Base-by-base conservation (phyloP, 2,888 invertebrate species). In the Heteropelma amictum region DNA sequence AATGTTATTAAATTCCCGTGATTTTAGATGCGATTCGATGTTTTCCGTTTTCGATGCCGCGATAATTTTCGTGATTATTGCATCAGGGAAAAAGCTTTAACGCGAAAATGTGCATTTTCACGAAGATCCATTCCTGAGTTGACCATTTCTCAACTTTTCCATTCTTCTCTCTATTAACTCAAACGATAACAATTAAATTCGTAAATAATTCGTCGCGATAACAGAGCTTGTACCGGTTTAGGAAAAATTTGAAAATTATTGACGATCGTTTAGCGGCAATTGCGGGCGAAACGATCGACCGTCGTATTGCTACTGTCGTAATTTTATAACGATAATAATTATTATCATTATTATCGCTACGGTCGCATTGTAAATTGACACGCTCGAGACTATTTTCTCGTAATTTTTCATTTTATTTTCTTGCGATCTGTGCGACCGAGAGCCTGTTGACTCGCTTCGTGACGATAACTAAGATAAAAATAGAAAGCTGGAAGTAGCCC, bases 151-250 rank as follows among this genome's bases (percentile, higher is more conserved):
- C 58, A 19, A 21, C 38, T 23, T 26, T 33, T 23, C 38, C 21
- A 14, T 12, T 12, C 54, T 23, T 12, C 21, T 33, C 12, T 21
- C 42, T 33, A 21, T 28, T 30, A 54, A 45, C 47, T 21, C 19
- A 17, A 49, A 63, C 28, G 40, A 61, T 53, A 61, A 58, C 47
- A 63, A 54, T 14, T 35, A 30, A 54, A 70, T 63, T 28, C 35
- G 8, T 47, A 19, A 70, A 53, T 10, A 26, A 51, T 58, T 69
- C 42, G 30, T 53, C 51, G 53, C 64, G 45, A 64, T 53, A 35
- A 60, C 30, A 53, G 53, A 45, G 70, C 70, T 74, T 60, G 64
- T 64, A 70, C 64, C 38, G 63, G 38, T 38, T 73, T 69, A 70
- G 51, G 26, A 56, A 63, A 58, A 69, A n/a, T 56, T 61, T 63